phyloP scores from a whole-genome alignment of 2,797 vertebrate species.

The Phaenicophaeus curvirostris region DNA sequence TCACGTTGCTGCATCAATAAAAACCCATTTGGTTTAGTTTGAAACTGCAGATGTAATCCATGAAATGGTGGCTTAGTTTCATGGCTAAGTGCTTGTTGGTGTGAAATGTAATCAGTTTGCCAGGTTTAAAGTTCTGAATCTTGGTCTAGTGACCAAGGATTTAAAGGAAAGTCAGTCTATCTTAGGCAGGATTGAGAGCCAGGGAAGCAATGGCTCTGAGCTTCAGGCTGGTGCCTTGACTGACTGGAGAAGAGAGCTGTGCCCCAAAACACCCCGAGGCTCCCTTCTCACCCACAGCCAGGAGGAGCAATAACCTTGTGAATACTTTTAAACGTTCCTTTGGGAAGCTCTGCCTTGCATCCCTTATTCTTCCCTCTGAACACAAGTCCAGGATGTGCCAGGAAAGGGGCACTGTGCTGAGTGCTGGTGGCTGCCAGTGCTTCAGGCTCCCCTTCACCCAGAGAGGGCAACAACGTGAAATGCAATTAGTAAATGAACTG shows the following conservation, averaged over 20 bases:
- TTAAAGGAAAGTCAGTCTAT: neutral
- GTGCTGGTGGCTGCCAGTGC: rapidly evolving
- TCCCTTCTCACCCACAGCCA: neutral
- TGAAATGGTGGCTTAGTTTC: neutral
- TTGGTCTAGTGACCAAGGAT: rapidly evolving
- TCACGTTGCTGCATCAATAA: slow-evolving; percentile 84
- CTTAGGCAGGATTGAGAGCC: neutral
- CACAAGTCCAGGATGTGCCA: rapidly evolving
- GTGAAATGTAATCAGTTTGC: neutral
- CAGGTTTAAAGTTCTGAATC: neutral
- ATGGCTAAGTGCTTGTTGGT: neutral
- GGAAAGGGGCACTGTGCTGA: rapidly evolving
- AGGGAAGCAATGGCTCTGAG: rapidly evolving
- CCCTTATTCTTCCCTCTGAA: neutral
- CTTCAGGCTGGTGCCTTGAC: neutral
- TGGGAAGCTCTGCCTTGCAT: neutral
- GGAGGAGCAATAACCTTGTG: neutral
- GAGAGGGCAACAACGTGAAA: neutral
- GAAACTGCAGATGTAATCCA: neutral
- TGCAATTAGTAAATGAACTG: neutral
- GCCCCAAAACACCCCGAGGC: too few species aligned
- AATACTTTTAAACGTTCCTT: too few species aligned
- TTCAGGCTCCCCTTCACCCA: neutral
- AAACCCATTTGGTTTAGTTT: neutral
- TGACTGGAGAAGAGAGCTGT: neutral